Evolutionary conservation across 1,140 invertebrate genomes (phyloP).

Genomic region (Drosophila cardini): DNA sequence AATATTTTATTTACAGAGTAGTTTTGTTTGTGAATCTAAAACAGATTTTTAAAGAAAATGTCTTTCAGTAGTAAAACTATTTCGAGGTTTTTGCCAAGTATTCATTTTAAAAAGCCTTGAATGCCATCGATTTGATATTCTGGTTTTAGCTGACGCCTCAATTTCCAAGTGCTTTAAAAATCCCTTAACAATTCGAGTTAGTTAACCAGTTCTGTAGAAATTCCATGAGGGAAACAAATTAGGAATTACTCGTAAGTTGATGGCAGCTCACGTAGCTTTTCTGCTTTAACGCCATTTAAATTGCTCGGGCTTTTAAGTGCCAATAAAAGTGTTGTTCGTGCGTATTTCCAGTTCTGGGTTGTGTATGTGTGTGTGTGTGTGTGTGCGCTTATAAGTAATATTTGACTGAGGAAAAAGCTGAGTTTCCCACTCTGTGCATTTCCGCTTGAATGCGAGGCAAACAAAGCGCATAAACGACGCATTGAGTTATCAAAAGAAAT

Average conservation of each 20-base stretch:
- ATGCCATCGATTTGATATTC: not conserved
- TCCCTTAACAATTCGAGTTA: not conserved
- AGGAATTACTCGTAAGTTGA: constrained; percentile 28
- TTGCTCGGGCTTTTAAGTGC: constrained; percentile 46
- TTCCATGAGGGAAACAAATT: constrained; percentile 32
- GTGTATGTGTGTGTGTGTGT: not conserved
- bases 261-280: constrained; percentile 32
- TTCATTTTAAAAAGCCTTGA: too few species aligned
- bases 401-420: not conserved
- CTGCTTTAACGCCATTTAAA: constrained; percentile 42
- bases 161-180: not conserved
- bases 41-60: too few species aligned
- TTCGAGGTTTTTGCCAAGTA: too few species aligned
- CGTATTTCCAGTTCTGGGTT: constrained; percentile 5
- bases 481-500: constrained; percentile 60
- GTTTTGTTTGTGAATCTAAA: too few species aligned
- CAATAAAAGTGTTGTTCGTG: constrained; percentile 52
- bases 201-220: constrained; percentile 20
- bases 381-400: constrained; percentile 2
- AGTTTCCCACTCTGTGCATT: constrained; percentile 25
- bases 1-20: too few species aligned
- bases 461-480: constrained; percentile 59
- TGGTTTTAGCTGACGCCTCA: not conserved
- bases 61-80: too few species aligned
- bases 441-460: constrained; percentile 50